Evolutionary conservation across 2,888 invertebrate species (phyloP).

Genomic region (Lasioglossum leucozonium): DNA sequence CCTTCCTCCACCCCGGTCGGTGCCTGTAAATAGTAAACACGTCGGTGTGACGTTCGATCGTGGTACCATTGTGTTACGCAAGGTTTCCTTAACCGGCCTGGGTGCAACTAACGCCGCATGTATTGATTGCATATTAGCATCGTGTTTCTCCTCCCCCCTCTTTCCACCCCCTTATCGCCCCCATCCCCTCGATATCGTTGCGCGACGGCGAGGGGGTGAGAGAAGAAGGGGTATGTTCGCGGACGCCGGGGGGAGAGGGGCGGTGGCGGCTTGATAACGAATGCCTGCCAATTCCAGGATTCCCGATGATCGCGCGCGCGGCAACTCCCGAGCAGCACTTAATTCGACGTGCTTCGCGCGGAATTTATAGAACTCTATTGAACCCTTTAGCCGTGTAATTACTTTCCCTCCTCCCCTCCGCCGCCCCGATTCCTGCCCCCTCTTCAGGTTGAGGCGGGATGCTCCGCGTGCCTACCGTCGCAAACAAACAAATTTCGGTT

Average conservation of each 20-base stretch:
- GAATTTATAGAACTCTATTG: slow-evolving; percentile 47
- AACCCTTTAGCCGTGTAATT: slow-evolving; percentile 29
- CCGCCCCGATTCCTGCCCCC: neutral
- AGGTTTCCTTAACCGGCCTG: slow-evolving; percentile 75
- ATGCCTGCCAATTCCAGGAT: slow-evolving; percentile 60
- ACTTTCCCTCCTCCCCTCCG: neutral
- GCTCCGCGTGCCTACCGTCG: slow-evolving; percentile 1
- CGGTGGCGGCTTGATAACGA: slow-evolving; percentile 43
- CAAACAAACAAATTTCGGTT: slow-evolving; percentile 13
- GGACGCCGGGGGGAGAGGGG: neutral
- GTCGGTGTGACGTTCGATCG: slow-evolving; percentile 57
- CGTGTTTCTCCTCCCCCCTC: slow-evolving; percentile 52
- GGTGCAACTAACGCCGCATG: slow-evolving; percentile 82
- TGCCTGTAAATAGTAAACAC: slow-evolving; percentile 51
- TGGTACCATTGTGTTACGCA: slow-evolving; percentile 57
- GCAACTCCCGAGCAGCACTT: slow-evolving; percentile 37
- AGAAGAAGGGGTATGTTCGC: neutral
- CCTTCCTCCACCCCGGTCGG: neutral
- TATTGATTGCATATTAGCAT: slow-evolving; percentile 75
- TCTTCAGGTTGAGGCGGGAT: neutral
- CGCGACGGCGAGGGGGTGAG: neutral
- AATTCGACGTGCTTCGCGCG: slow-evolving; percentile 46
- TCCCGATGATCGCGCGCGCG: slow-evolving; percentile 43
- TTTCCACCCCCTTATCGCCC: neutral
- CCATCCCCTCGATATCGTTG: neutral